Evolutionary conservation across 2,113 vertebrate species (phyloP), one percentile per base, ranked within the genome.

Genomic region (Oxyruncus cristatus): DNA sequence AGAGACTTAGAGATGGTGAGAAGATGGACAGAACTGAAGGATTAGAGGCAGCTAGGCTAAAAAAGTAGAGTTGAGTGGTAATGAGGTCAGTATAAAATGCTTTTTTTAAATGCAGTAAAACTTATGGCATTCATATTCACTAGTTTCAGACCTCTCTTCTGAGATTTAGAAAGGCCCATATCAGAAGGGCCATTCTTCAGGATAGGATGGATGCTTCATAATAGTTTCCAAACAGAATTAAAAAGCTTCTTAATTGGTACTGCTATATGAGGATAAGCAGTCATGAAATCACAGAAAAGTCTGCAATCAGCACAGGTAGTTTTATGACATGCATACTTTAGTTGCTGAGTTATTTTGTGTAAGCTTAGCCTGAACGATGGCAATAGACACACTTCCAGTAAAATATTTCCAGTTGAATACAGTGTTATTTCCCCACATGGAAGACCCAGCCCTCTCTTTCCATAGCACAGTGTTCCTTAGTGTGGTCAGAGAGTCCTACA

Each of bases 391-490:
- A 89, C 86, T 97, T 96, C 89, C 93, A 96, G 79, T 84, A 93
- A 95, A 97, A 95, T 62, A 84, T 95, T 95, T 96, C 89, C 95
- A 95, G 75, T 95, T 85, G 55, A 85, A 55, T 90, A 44, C 30
- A 66, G 82, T 19, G 75, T 67, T 92, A 90, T 96, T 97, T 97
- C 92, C 52, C 95, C 56, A 67, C 28, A 92, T 67, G 59, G 82
- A 95, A 89, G 92, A 77, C 93, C 42, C 88, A 92, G 76, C 95
- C 92, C 86, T 95, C 68, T 95, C 92, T 96, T 97, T 97, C 96
- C 96, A 96, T 71, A 97, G 91, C 96, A 97, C 59, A 67, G 61
- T 96, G 96, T 96, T 96, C 96, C 86, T 92, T 89, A 93, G 78
- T 18, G 33, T 5, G 65, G 80, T 88, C 86, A 89, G 72, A 87